Evolutionary conservation across 2,113 vertebrate species (phyloP), one percentile per base, ranked within the genome.

Genomic region (Lampris incognitus): DNA sequence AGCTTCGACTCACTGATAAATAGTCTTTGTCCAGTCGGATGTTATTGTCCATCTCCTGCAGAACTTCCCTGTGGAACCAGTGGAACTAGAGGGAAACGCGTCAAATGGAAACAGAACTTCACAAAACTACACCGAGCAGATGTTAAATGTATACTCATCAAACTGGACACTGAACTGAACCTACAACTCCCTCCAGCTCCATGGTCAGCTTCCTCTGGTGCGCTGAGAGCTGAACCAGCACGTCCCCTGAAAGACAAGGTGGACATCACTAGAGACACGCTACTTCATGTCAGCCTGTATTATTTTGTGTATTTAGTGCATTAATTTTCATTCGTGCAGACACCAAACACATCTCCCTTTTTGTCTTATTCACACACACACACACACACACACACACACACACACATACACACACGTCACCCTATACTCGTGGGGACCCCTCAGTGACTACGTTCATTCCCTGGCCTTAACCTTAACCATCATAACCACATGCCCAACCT

Each of bases 1-100:
- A 6, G 2, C 36, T 46, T 39, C 62, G 49, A 93, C 97, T 97
- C 80, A 99, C 98, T 44, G 91, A 92, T 78, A 99, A 94, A 84
- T 96, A 99, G 78, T 96, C 94, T 89, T 90, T 93, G 56, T 99
- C 98, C 92, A 96, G 84, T 82, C 93, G 95, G 48, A 94, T 89
- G 82, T 98, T 98, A 52, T 94, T 94, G 51, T 96, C 97, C 96
- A 98, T 96, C 84, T 97, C 94, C 88, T 95, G 95, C 46, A 99
- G 91, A 70, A 98, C 92, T 44, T 99, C 97, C 4, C 79, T 61
- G 0, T 95, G 96, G 87, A 99, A 97, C 1, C 93, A 96, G 78
- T 91, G 93, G 78, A 97, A 96, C 98, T 99, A 83, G 72, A 87
- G 76, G 4, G 7, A 75, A 2, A 79, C 3, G 70, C 5, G 80